These are phyloP conservation scores for Pteruthius melanotis DNA, from an alignment of 2,113 vertebrate species.

Conservation along the genomic window DNA sequence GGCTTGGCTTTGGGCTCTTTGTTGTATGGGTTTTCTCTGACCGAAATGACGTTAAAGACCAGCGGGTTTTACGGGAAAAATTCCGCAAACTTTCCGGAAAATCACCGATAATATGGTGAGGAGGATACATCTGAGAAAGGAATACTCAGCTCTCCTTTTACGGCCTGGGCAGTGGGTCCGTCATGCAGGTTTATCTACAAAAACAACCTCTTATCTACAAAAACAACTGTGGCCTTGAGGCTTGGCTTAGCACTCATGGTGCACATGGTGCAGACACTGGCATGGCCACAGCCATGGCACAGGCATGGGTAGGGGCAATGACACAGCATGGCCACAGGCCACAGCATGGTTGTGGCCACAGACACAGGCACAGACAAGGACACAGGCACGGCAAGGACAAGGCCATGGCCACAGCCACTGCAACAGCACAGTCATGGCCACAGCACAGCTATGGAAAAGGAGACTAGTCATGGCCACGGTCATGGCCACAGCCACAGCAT, in stretches of 20 bases:
- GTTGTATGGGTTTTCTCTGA: background rate
- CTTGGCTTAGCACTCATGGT: background rate
- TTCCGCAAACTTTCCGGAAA: background rate
- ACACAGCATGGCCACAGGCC: background rate
- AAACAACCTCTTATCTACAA: background rate
- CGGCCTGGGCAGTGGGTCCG: too few species aligned
- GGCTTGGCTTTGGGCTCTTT: rapidly evolving
- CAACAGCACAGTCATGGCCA: background rate
- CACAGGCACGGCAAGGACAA: background rate
- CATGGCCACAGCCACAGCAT: background rate
- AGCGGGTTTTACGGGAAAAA: background rate
- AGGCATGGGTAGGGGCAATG: rapidly evolving
- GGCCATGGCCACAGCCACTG: background rate
- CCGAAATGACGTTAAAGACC: background rate
- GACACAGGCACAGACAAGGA: too few species aligned
- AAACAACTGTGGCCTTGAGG: background rate
- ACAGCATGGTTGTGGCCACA: too few species aligned
- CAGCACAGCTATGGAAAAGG: background rate
- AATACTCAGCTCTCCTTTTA: background rate
- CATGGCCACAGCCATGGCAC: rapidly evolving
- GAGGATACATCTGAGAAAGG: background rate
- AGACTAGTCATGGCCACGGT: too few species aligned
- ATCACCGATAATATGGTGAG: background rate
- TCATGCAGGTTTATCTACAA: background rate
- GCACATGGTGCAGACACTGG: background rate